Base-by-base conservation (phyloP, 2,113 vertebrate genomes). In the Thunnus thynnus region DNA sequence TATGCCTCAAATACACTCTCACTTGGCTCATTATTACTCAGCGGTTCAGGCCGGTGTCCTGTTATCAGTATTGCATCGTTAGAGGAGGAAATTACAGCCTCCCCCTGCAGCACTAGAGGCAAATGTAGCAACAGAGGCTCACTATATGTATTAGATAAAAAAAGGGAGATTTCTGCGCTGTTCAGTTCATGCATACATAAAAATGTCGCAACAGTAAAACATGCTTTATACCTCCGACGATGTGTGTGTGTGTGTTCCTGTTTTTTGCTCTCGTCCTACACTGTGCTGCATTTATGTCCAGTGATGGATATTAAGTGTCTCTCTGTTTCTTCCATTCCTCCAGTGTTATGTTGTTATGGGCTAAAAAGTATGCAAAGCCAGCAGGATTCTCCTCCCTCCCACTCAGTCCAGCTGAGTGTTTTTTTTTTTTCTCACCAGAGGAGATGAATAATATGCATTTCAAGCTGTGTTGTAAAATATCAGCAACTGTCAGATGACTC, bases 371-470 rank as follows among this genome's bases (percentile, higher is more conserved):
- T 69, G 75, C 56, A 58, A 64, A 67, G 74, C 60, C 78, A 79
- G 83, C 83, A 47, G 75, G 68, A 61, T 71, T 65, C 71, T 71
- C 55, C 66, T 85, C 76, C 16, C 61, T 80, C 57, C 68, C 72
- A 14, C 25, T 25, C 13, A n/a, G 25, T 52, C 47, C 70, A 48
- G 67, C 74, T 55, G 1, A 50, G 47, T 14, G 62, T 55, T 25
- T 6, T 48, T 6, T 8, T 41, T 41, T 41, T 41, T 41, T 41
- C 7, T 54, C 55, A 14, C 8, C 48, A 51, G 22, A 69, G 32
- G 13, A 79, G 46, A 58, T 88, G 80, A 88, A 89, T 88, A 90
- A 86, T 88, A 27, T n/a, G 85, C 70, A 56, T 16, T 27, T 71
- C 52, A 61, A 27, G 68, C 90, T 85, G 84, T 13, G 54, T 64